A percentile compares a stretch with the other conserved stretches of the same genome.
Conservation (phyloP, 2,888 invertebrate species). For the Ormyrus thymus region DNA sequence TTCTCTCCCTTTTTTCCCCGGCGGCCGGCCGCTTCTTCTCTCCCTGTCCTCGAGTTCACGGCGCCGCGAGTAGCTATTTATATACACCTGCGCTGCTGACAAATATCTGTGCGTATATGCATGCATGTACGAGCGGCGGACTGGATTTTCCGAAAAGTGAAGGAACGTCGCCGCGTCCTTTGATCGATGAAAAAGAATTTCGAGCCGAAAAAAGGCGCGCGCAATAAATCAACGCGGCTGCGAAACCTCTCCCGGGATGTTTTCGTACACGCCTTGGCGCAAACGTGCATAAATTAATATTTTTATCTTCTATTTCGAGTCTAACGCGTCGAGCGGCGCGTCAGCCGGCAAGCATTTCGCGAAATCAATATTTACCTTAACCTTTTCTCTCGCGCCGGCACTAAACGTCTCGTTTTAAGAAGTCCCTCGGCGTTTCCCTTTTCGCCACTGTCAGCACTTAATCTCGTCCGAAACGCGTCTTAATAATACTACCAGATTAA, state of each 20-base stretch:
- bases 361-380: background rate
- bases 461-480: conserved; percentile 23
- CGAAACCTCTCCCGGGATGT: too few species aligned
- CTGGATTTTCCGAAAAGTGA: too few species aligned
- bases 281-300: too few species aligned
- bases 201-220: too few species aligned
- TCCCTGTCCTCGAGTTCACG: too few species aligned
- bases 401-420: background rate
- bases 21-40: too few species aligned
- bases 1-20: conserved; percentile 15
- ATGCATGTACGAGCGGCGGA: too few species aligned
- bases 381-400: background rate
- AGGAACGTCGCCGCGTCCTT: too few species aligned
- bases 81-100: conserved; percentile 17
- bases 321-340: background rate
- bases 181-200: background rate
- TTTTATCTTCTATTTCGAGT: too few species aligned
- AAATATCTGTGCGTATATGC: background rate
- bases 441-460: conserved; percentile 1
- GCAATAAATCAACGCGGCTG: too few species aligned
- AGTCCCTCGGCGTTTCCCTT: background rate
- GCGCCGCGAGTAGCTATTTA: conserved; percentile 14
- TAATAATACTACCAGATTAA: conserved; percentile 32
- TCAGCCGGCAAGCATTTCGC: background rate
- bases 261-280: too few species aligned